Percentiles rank a stretch among this genome's conserved stretches.
Conservation (phyloP, 2,113 vertebrate species). For the Tenrec ecaudatus region DNA sequence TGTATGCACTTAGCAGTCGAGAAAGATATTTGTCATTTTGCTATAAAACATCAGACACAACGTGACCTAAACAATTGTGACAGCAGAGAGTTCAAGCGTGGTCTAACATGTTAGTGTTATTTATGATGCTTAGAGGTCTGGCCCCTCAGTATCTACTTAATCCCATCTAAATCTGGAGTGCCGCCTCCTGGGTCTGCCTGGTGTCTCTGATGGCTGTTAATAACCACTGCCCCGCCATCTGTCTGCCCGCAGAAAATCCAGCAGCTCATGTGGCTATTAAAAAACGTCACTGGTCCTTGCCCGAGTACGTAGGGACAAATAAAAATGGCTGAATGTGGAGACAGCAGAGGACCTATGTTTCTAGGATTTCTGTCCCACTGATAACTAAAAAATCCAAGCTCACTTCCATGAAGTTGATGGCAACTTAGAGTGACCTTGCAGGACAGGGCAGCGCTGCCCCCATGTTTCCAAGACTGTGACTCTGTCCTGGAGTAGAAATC, state of each 20-base stretch:
- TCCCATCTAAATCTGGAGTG: constrained; percentile 75
- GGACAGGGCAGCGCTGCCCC: too few relatives aligned
- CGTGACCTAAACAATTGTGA: constrained; percentile 78
- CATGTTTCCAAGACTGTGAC: too few relatives aligned
- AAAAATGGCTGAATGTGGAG: constrained; percentile 79
- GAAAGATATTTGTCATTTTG: constrained; percentile 82
- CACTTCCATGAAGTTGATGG: too few relatives aligned
- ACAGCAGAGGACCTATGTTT: constrained; percentile 59
- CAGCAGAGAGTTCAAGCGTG: constrained; percentile 78
- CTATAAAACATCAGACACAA: constrained; percentile 70
- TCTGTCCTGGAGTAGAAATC: too few relatives aligned
- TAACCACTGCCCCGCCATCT: constrained; percentile 81
- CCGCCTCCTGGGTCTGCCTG: constrained; percentile 74
- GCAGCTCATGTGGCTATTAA: constrained; percentile 83
- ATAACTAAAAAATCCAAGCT: too few relatives aligned
- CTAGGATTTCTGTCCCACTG: constrained; percentile 53
- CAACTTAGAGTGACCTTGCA: too few relatives aligned
- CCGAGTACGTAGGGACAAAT: constrained; percentile 82
- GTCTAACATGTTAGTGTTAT: constrained; percentile 79
- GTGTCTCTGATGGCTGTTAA: constrained; percentile 82
- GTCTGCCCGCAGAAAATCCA: constrained; percentile 81
- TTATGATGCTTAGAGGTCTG: constrained; percentile 80
- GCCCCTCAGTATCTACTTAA: constrained; percentile 79
- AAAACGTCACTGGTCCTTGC: constrained; percentile 78
- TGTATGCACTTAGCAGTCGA: constrained; percentile 57